A percentile compares a stretch with the other conserved stretches of the same genome.
These are phyloP conservation scores for Eristalis pertinax DNA, from an alignment of 2,888 invertebrate genomes.

Conservation along the genomic window DNA sequence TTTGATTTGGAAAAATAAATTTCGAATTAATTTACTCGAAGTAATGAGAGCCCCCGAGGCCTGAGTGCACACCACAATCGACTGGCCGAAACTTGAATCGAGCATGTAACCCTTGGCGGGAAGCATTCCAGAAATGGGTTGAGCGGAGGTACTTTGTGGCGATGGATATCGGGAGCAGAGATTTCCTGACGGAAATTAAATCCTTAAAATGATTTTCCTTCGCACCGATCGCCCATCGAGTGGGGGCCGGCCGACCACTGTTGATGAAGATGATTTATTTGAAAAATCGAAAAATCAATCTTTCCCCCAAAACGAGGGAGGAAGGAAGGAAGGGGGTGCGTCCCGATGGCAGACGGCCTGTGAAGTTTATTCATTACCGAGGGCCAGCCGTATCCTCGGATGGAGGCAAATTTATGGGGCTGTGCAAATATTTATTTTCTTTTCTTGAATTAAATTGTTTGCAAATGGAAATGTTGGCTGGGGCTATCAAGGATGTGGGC, in stretches of 20 bases:
- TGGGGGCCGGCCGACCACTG: not conserved
- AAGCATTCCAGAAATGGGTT: constrained; percentile 37
- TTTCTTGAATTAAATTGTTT: too few relatives aligned
- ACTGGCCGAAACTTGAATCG: not conserved
- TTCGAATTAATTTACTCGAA: constrained; percentile 59
- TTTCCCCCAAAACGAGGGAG: not conserved
- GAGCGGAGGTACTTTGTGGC: constrained; percentile 45
- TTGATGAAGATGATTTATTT: constrained; percentile 37
- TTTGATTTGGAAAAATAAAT: constrained; percentile 50
- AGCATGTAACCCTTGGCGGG: not conserved
- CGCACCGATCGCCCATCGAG: not conserved
- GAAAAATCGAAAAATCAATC: constrained; percentile 27
- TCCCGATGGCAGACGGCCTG: not conserved
- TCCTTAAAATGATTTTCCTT: constrained; percentile 51
- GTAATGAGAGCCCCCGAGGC: constrained; percentile 31
- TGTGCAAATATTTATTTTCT: too few relatives aligned
- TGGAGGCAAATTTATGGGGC: too few relatives aligned
- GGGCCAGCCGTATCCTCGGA: not conserved
- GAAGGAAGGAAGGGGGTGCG: not conserved
- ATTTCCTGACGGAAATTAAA: constrained; percentile 69
- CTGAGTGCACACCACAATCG: constrained; percentile 13
- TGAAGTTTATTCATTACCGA: not conserved
- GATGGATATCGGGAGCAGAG: constrained; percentile 49
- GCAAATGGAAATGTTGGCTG: too few relatives aligned
- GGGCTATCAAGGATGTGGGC: too few relatives aligned